A percentile compares a stretch with the other conserved stretches of the same genome.
Evolutionary conservation across 2,888 invertebrate genomes (phyloP).

Genomic region (Drosophila prostipennis): DNA sequence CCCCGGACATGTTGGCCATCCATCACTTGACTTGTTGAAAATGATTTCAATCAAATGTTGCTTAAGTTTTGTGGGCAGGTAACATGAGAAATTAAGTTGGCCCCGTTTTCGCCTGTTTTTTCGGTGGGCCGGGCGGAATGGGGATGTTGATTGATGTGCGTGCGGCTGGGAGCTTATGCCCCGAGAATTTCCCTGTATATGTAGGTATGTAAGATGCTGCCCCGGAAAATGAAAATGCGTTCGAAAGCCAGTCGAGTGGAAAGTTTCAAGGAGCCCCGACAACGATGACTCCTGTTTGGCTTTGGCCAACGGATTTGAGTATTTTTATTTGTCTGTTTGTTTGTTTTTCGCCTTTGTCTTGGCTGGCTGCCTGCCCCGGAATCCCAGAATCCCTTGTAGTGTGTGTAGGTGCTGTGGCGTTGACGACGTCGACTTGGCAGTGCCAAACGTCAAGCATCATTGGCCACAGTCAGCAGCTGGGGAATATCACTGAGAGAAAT

Average conservation of each 20-base stretch:
- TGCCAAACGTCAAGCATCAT: conserved; percentile 55
- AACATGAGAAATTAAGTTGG: conserved; percentile 57
- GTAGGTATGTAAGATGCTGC: conserved; percentile 21
- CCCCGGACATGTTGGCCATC: conserved; percentile 48
- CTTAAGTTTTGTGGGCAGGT: conserved; percentile 53
- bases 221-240: conserved; percentile 47
- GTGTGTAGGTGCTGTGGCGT: conserved; percentile 29
- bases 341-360: conserved; percentile 44
- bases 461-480: conserved; percentile 36
- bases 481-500: conserved; percentile 1
- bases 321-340: conserved; percentile 47
- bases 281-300: conserved; percentile 39
- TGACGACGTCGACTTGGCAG: conserved; percentile 35
- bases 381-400: conserved; percentile 2
- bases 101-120: conserved; percentile 12
- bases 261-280: conserved; percentile 44
- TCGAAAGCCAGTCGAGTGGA: conserved; percentile 46
- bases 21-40: conserved; percentile 58
- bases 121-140: neutral
- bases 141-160: conserved; percentile 48
- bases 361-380: conserved; percentile 15
- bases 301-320: conserved; percentile 52
- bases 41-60: conserved; percentile 58
- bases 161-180: conserved; percentile 29
- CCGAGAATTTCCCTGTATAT: conserved; percentile 27